Evolutionary conservation across 2,797 vertebrate species (phyloP), one percentile per base, ranked within the genome.

Genomic region (Pseudochaenichthys georgianus): DNA sequence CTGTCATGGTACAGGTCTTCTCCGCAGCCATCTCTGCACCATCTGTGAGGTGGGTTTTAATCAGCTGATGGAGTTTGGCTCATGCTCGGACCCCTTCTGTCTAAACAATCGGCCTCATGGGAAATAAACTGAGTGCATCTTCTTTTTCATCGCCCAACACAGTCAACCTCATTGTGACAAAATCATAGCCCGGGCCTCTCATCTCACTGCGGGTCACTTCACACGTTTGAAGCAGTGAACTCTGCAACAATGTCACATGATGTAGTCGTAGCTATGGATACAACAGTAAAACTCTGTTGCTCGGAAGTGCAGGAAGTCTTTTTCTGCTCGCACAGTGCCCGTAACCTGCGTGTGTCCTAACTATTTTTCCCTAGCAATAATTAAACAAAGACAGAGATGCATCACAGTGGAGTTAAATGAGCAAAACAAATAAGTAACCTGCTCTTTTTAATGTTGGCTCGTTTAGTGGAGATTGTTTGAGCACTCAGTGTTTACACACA

Each of bases 31-130:
- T 73, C 64, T 71, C 47, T 54, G 76, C 45, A 13, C 88, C 88
- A 88, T 92, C 85, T 91, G 89, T 78, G 80, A 71, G 55, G 62
- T 54, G 72, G 48, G 55, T 60, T 84, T 68, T 75, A 84, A 88
- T 86, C 64, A 75, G 75, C 70, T 73, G 74, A 79, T 23, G 15
- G 42, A 81, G 19, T 19, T 23, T 21, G 60, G 21, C 65, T 45
- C 65, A 59, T 34, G 61, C 60, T 70, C 61, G 11, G 17, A 28
- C 53, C 23, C 46, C 66, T 53, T 73, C 31, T 67, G 63, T 70
- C 21, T 10, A 42, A 61, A 38, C 68, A 66, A 47, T 28, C 59
- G 62, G 8, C 15, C 61, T 42, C 51, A 60, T 51, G n/a, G 13
- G 41, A 9, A 16, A 55, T 59, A 38, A 47, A 55, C 23, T 45